Base-by-base conservation (phyloP, 2,888 invertebrate genomes). In the Phasia obesa region DNA sequence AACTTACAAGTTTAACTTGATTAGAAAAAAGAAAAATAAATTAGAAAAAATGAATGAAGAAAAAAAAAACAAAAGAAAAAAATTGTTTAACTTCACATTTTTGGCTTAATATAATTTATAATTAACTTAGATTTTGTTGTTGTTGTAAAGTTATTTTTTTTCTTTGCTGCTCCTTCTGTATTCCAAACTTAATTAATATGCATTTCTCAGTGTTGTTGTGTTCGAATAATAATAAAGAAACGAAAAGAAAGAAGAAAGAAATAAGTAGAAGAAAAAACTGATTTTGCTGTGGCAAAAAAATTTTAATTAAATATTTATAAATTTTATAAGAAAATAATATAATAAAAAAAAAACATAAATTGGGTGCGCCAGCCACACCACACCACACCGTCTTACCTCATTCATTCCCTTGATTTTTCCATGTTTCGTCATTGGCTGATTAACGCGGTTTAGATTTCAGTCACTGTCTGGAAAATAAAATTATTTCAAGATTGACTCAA, bases 261-360 rank as follows among this genome's bases (percentile, higher is more conserved):
- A 21, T 27, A n/a, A n/a, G n/a, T n/a, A n/a, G 27, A 27, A 27
- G 27, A 6, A 74, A 13, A 49, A 75, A 38, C 47, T 21, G 31
- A 75, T 70, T 70, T 70, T 57, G 69, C 44, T 57, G 15, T 44
- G 9, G 59, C 65, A 47, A 64, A 51, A 75, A 78, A 79, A n/a
- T n/a, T 75, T 70, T 79, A 83, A 83, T 83, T 83, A 79, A 83
- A 83, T 79, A 83, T 83, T 83, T 79, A 79, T 79, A 71, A 76
- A 78, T 53, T 70, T 65, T 65, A 59, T 17, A 53, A 60, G 4
- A 27, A 69, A 53, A 35, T 21, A 62, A 75, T 38, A 67, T 59
- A 49, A 55, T 38, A 70, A 23, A 38, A 3, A 47, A 42, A 13
- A 44, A 70, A 75, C 78, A 75, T 67, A 79, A 79, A 79, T 78